Conservation (phyloP, 2,888 invertebrate species). For the Platerodrilus igneus region DNA sequence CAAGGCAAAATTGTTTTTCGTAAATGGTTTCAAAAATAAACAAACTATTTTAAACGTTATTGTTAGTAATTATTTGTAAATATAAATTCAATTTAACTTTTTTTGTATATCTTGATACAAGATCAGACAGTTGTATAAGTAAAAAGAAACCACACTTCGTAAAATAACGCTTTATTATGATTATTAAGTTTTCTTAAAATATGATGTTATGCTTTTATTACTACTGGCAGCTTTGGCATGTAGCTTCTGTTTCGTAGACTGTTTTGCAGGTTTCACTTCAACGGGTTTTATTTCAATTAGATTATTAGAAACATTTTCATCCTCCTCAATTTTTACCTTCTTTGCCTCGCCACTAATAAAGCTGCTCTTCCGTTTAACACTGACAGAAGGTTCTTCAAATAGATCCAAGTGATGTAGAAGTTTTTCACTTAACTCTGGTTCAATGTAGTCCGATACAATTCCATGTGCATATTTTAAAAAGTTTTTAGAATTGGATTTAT, state of each 20-base stretch:
- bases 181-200: slow-evolving; percentile 66
- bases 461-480: slow-evolving; percentile 73
- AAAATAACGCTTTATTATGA: no score
- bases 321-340: slow-evolving; percentile 46
- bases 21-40: no score
- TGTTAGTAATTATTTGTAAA: no score
- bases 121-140: no score
- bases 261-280: slow-evolving; percentile 46
- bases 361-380: slow-evolving; percentile 52
- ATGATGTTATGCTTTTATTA: slow-evolving; percentile 73
- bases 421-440: slow-evolving; percentile 61
- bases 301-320: slow-evolving; percentile 42
- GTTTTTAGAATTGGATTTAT: slow-evolving; percentile 54
- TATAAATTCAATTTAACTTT: no score
- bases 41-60: no score
- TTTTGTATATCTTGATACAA: no score
- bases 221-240: slow-evolving; percentile 73
- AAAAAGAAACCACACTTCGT: no score
- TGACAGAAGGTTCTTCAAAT: slow-evolving; percentile 56
- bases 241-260: slow-evolving; percentile 69
- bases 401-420: slow-evolving; percentile 63
- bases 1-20: no score
- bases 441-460: slow-evolving; percentile 73
- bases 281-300: slow-evolving; percentile 46
- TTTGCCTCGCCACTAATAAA: slow-evolving; percentile 42